Base-by-base conservation (phyloP, 2,888 invertebrate genomes). In the Glomeris marginata region DNA sequence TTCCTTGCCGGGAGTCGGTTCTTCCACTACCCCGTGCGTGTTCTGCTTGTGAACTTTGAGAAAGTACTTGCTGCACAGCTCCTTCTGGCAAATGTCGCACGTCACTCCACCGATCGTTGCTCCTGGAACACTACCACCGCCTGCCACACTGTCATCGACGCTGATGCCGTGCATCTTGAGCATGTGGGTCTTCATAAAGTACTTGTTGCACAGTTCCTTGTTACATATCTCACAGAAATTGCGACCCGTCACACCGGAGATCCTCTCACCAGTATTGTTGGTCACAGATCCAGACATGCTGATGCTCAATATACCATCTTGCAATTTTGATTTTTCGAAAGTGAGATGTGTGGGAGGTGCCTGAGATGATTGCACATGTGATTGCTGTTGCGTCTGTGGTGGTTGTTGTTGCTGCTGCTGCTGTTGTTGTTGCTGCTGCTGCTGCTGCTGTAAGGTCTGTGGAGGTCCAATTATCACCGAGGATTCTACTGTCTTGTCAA, bases 101-200 rank as follows among this genome's bases (percentile, higher is more conserved):
- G 91, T 84, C 6, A 90, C 91, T 20, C 91, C 91, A 5, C 90
- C 90, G 37, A 90, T 83, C 66, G 86, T 87, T 18, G 87, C 88
- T 46, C 60, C 61, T 33, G 49, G 52, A 18, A 54, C 53, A 28
- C 28, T 28, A 2, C 45, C 33, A 13, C 41, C 41, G 33, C 48
- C 44, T 16, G 52, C 54, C 38, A 57, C 56, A 44, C 58, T 59
- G 62, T 86, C 87, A 68, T 90, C 88, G 45, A 91, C 81, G 64
- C 88, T 87, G 60, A 91, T 91, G 41, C 90, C 90, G 68, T 91
- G 98, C 88, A 98, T 95, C 65, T 94, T 81, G 65, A 92, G 84
- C 90, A 95, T 95, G 72, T 98, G 98, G 1, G 95, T 97, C 67
- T 95, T 91, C 84, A 98, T 88, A 69, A 98, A 98, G 67, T 98